Conservation (phyloP, 2,888 invertebrate species). For the Helicoverpa assulta region DNA sequence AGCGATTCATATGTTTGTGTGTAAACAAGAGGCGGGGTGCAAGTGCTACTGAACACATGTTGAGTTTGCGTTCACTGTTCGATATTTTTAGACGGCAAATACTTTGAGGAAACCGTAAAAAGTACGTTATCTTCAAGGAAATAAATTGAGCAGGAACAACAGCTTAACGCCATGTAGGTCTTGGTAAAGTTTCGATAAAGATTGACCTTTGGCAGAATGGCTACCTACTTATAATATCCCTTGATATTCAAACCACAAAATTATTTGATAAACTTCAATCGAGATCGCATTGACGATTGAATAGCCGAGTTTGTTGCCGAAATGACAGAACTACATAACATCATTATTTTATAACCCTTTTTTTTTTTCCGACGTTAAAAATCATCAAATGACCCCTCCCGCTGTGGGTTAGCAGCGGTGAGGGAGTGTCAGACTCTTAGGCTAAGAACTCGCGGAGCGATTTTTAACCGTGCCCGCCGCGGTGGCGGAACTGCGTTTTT, state of each 20-base stretch:
- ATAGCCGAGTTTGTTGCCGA: background rate
- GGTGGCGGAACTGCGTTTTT: too few relatives aligned
- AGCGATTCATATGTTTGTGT: slow-evolving; percentile 27
- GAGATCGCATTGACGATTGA: background rate
- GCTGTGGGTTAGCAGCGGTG: too few relatives aligned
- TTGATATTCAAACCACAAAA: background rate
- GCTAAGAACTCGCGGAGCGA: too few relatives aligned
- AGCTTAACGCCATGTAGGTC: background rate
- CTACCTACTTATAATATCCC: too few relatives aligned
- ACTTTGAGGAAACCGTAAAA: slow-evolving; percentile 5
- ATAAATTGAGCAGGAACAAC: slow-evolving; percentile 2
- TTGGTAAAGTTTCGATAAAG: background rate
- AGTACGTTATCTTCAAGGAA: background rate
- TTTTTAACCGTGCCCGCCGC: too few relatives aligned
- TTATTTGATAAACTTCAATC: too few relatives aligned
- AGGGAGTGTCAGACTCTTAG: too few relatives aligned
- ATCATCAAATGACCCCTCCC: too few relatives aligned
- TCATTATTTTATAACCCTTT: too few relatives aligned
- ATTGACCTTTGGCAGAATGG: background rate
- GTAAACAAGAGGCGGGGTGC: slow-evolving; percentile 35
- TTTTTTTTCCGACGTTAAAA: too few relatives aligned
- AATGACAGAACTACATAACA: background rate
- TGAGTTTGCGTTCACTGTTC: slow-evolving; percentile 10
- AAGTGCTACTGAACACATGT: slow-evolving; percentile 52
- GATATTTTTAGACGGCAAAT: slow-evolving; percentile 41